Evolutionary conservation across 2,113 vertebrate species (phyloP), one percentile per base, ranked within the genome.

Genomic region (Heterotis niloticus): DNA sequence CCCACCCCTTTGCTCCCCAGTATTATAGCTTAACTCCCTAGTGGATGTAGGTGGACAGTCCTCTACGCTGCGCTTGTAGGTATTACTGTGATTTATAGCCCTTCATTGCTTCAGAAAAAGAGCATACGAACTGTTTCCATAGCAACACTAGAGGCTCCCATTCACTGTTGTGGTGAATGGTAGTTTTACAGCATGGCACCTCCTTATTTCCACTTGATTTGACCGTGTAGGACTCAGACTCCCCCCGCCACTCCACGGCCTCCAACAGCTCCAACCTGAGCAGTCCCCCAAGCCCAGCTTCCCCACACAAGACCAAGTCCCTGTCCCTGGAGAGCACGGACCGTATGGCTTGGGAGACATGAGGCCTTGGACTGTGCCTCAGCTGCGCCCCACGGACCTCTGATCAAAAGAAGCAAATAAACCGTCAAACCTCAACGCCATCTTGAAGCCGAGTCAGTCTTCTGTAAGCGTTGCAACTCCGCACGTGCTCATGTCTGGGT

Each of bases 251-350:
- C 88, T 99, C 98, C 66, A 98, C 96, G 0, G 98, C 98, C 76
- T 99, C 98, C 1, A 99, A 98, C 93, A 99, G 98, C 88, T 99
- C 98, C 87, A 98, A 97, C 90, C 95, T 99, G 91, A 99, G 98
- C 94, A 98, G 98, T 89, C 98, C 98, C 7, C 96, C 97, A 62
- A 99, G 97, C 86, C 98, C 97, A 0, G 89, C 93, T 79, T 98
- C 97, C 54, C 98, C 97, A 76, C 95, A 95, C 90, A 98, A 98
- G 91, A 95, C 96, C 90, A 98, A 98, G 94, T 96, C 95, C 88
- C 94, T 98, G 82, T 97, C 96, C 51, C 85, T 99, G 89, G 98
- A 98, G 94, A 98, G 96, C 90, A 95, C 97, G 72, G 96, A 99
- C 87, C 95, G 94, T 0, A 93, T 94, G 89, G 93, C 88, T 86